Evolutionary conservation across 2,888 invertebrate species (phyloP), one percentile per base, ranked within the genome.

Genomic region (Synergus japonicus): DNA sequence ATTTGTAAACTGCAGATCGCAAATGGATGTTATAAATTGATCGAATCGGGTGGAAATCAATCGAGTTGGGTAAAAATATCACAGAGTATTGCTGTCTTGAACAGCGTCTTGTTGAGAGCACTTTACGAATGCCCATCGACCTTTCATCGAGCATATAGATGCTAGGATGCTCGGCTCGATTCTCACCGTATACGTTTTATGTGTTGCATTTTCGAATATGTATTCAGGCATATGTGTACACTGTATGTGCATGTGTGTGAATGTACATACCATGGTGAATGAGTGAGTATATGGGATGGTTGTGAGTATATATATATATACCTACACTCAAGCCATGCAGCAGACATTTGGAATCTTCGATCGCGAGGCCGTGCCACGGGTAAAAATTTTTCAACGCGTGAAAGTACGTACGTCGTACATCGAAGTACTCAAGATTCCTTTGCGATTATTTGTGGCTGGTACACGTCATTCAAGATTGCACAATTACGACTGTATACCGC

Each of bases 351-450:
- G 69, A 73, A 73, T 73, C 49, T 37, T 29, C 73, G 73, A 73
- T 73, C 54, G 73, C 49, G 73, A 69, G 67, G 22, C 67, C 22
- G 46, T 46, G 67, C 22, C 29, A 29, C 15, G 73, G 54, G 49
- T 73, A 73, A 73, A 73, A 73, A 73, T 73, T 54, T 49, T 58
- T 41, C 54, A 73, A 58, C 73, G 73, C 73, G 73, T 73, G 73
- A 73, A 73, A 73, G 73, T 73, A 73, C 73, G 54, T 73, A 29
- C 13, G 22, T 63, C 73, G 54, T 73, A 29, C 13, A 64, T 73
- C 78, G 69, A 81, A 81, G 80, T 78, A 79, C 81, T 83, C 80
- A 82, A 79, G 82, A 83, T 83, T 83, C 83, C 82, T 82, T 73
- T 44, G 80, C 79, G 78, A 69, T 69, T 69, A 69, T 69, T 69